These are phyloP conservation scores for Trissolcus japonicus DNA, from an alignment of 2,888 invertebrate genomes.

Conservation along the genomic window DNA sequence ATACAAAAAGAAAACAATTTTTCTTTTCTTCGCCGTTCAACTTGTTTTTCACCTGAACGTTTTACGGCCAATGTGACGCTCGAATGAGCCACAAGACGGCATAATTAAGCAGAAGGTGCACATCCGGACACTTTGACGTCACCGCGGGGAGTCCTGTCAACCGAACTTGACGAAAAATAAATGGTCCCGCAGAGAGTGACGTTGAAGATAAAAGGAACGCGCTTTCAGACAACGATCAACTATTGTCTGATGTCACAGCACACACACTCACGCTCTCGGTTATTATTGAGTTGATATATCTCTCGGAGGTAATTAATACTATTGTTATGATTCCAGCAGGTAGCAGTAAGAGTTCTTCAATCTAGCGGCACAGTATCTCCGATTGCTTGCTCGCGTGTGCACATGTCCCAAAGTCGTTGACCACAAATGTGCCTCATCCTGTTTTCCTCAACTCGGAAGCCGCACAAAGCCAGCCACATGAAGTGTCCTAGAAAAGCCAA, in stretches of 20 bases:
- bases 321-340: conserved; percentile 73
- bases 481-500: too few relatives aligned
- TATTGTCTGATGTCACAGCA: conserved; percentile 10
- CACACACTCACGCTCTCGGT: conserved; percentile 57
- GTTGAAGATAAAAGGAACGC: not conserved
- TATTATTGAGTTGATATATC: conserved; percentile 73
- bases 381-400: conserved; percentile 54
- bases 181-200: not conserved
- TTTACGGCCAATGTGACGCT: too few relatives aligned
- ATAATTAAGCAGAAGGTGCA: too few relatives aligned
- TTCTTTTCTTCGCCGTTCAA: too few relatives aligned
- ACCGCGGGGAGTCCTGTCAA: not conserved
- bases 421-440: not conserved
- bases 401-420: conserved; percentile 52
- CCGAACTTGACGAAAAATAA: too few relatives aligned
- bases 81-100: too few relatives aligned
- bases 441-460: too few relatives aligned
- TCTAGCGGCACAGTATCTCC: conserved; percentile 60
- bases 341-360: conserved; percentile 57
- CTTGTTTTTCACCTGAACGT: too few relatives aligned
- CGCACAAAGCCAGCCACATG: too few relatives aligned
- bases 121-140: conserved; percentile 3
- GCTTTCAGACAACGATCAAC: conserved; percentile 36
- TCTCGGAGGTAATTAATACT: conserved; percentile 72
- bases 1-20: too few relatives aligned